These are phyloP conservation scores for Helicolenus hilgendorfi DNA, from an alignment of 2,797 vertebrate species.

Conservation along the genomic window DNA sequence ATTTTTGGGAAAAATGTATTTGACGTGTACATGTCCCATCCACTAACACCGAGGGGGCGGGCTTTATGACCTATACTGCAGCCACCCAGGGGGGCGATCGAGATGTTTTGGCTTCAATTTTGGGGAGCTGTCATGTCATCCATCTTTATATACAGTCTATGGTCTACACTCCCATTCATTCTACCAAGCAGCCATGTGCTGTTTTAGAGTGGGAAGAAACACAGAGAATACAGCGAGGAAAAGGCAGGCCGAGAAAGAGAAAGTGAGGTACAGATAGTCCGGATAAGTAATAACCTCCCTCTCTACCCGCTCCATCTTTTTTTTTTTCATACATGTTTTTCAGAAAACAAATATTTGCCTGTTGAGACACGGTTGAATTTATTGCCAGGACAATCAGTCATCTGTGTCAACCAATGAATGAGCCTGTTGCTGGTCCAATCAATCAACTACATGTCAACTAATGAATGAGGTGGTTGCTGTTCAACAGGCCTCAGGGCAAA, in stretches of 20 bases:
- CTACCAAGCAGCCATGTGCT: neutral
- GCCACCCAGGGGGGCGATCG: too few relatives aligned
- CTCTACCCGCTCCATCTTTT: neutral
- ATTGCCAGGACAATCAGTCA: slow-evolving; percentile 62
- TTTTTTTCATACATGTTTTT: slow-evolving; percentile 2
- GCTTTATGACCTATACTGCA: too few relatives aligned
- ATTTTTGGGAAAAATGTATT: too few relatives aligned
- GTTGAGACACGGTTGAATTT: slow-evolving; percentile 43
- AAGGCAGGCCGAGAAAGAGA: neutral
- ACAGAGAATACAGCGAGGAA: neutral
- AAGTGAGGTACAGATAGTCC: neutral
- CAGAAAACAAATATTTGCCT: slow-evolving; percentile 60
- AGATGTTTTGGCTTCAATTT: too few relatives aligned
- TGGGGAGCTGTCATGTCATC: too few relatives aligned
- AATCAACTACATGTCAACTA: slow-evolving; percentile 63
- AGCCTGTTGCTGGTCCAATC: slow-evolving; percentile 55
- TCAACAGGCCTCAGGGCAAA: slow-evolving; percentile 7
- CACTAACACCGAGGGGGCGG: too few relatives aligned
- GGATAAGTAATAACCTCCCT: neutral
- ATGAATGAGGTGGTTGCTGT: slow-evolving; percentile 31
- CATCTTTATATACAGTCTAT: too few relatives aligned
- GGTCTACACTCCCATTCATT: neutral
- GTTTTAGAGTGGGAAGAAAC: neutral
- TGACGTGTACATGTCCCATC: too few relatives aligned
- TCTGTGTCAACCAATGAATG: slow-evolving; percentile 57